Conservation (phyloP, 2,888 invertebrate species). For the Bhutanitis thaidina region DNA sequence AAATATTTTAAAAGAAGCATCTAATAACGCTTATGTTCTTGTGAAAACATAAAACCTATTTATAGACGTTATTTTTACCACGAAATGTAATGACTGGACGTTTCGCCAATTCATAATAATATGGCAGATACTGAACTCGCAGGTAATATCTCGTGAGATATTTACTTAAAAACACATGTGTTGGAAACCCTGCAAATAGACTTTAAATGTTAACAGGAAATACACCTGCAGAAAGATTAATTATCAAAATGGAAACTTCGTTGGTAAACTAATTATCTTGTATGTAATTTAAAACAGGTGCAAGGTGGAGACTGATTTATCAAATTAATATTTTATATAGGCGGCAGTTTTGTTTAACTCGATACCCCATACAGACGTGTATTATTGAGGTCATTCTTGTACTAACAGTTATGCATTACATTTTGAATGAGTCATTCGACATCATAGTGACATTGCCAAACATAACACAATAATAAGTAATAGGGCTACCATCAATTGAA, state of each 20-base stretch:
- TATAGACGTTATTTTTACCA: constrained; percentile 11
- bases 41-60: constrained; percentile 9
- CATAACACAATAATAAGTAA: constrained; percentile 8
- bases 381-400: not conserved
- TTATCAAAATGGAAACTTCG: constrained; percentile 14
- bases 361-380: not conserved
- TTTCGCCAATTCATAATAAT: too few species aligned
- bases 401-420: not conserved
- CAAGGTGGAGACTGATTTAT: constrained; percentile 39
- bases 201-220: constrained; percentile 15
- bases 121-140: not conserved
- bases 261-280: constrained; percentile 25
- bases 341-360: not conserved
- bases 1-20: constrained; percentile 1
- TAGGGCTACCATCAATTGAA: constrained; percentile 25
- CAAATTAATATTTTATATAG: not conserved
- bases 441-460: constrained; percentile 10
- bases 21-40: not conserved
- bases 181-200: constrained; percentile 9
- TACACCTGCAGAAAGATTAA: constrained; percentile 16
- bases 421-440: not conserved
- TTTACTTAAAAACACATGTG: constrained; percentile 13
- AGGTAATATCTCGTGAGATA: constrained; percentile 2
- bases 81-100: not conserved
- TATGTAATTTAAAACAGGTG: constrained; percentile 43